These are phyloP conservation scores for Callipepla californica DNA, from an alignment of 2,113 vertebrate genomes.

Conservation along the genomic window DNA sequence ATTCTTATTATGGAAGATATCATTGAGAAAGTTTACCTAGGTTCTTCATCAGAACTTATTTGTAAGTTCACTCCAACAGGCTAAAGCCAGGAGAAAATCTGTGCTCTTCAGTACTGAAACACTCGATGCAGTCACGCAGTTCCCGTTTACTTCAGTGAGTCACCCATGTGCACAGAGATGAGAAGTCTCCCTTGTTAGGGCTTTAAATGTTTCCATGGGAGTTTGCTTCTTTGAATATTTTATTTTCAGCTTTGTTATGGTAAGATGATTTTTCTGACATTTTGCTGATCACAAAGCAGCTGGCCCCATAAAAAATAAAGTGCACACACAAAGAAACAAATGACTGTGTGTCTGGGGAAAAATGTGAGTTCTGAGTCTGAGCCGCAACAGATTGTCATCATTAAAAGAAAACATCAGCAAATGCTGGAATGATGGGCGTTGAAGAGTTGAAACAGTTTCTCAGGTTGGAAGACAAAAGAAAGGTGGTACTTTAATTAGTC, in stretches of 20 bases:
- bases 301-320: slow-evolving; percentile 73
- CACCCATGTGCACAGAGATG: slow-evolving; percentile 44
- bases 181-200: slow-evolving; percentile 63
- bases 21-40: not conserved
- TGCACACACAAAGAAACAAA: slow-evolving; percentile 63
- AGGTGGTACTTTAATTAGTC: slow-evolving; percentile 46
- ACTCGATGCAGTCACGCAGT: slow-evolving; percentile 44
- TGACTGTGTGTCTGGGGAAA: slow-evolving; percentile 61
- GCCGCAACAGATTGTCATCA: slow-evolving; percentile 50
- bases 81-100: not conserved
- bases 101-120: slow-evolving; percentile 8
- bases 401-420: slow-evolving; percentile 61
- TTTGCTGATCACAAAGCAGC: slow-evolving; percentile 75
- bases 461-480: slow-evolving; percentile 39
- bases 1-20: not conserved
- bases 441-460: slow-evolving; percentile 1
- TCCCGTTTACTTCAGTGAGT: slow-evolving; percentile 53
- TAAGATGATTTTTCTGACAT: slow-evolving; percentile 76
- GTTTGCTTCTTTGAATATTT: slow-evolving; percentile 75
- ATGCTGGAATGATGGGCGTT: slow-evolving; percentile 20
- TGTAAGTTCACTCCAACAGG: slow-evolving; percentile 32
- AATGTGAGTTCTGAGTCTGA: slow-evolving; percentile 62
- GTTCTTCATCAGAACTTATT: slow-evolving; percentile 29
- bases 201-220: slow-evolving; percentile 69
- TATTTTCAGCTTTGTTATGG: slow-evolving; percentile 71